Base-by-base conservation (phyloP, 2,797 vertebrate species). In the Megaceryle alcyon region DNA sequence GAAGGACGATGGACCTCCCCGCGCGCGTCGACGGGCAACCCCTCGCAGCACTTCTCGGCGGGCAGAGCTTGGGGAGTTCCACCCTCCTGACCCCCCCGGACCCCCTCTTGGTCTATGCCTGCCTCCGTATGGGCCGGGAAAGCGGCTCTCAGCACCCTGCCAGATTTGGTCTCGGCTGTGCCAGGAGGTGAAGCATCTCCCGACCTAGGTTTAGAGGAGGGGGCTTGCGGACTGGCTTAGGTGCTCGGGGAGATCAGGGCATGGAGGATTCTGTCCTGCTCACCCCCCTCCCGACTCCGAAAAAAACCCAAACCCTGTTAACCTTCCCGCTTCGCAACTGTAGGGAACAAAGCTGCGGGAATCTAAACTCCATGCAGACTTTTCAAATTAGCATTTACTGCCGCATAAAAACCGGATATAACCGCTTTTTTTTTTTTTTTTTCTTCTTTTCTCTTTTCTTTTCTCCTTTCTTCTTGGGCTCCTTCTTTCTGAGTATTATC, bases 311-410 rank as follows among this genome's bases (percentile, higher is more conserved):
- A 9, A 16, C 19, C 31, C 43, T 7, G 59, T 13, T 37, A 64
- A 56, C 22, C n/a, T 88, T 28, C 23, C 18, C 22, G 1, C 39
- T 82, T 63, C 6, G 6, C 18, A 35, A 39, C 16, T 6, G 37
- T 3, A 8, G n/a, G 41, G 33, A 65, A 12, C 26, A 56, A 83
- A 95, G 13, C 63, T 17, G 37, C 3, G 28, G 21, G 29, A 81
- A 37, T 18, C 8, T 57, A 7, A 33, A 25, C 64, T 63, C 65
- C 83, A 4, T 2, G 29, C 53, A 76, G 66, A 19, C 61, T 93
- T 85, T 84, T 85, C 89, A 88, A 92, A 95, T 94, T 82, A 73
- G n/a, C 66, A 37, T 96, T 96, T 94, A 91, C 82, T 90, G 89
- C 86, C 20, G 39, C 71, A 22, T 54, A 54, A 93, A 89, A 91